phyloP scores from a whole-genome alignment of 37 sponge, comb jelly and placozoan species.

The Halichondria panicea region DNA sequence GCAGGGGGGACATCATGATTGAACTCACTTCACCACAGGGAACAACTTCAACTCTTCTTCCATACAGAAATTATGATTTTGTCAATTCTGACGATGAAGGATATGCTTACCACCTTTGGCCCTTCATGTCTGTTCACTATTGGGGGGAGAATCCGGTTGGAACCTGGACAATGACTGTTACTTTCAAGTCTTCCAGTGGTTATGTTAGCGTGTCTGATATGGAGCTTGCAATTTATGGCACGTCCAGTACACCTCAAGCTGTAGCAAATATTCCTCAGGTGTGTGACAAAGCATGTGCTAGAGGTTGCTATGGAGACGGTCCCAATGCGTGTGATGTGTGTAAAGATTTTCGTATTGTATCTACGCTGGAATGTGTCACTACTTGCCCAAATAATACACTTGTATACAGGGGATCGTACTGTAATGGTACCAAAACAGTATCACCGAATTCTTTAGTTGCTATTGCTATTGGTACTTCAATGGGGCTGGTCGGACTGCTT shows the following conservation, averaged over 20 bases:
- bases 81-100: constrained; percentile 42
- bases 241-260: constrained; percentile 28
- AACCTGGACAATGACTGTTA: constrained; percentile 55
- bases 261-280: constrained; percentile 38
- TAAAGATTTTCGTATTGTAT: constrained; percentile 2
- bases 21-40: too few species aligned
- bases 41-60: constrained; percentile 48
- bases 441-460: too few species aligned
- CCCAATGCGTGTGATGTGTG: constrained; percentile 43
- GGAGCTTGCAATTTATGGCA: constrained; percentile 50
- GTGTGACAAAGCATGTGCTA: constrained; percentile 50
- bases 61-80: constrained; percentile 55
- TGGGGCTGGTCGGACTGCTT: too few species aligned
- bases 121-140: constrained; percentile 81
- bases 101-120: constrained; percentile 76
- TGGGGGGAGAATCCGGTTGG: constrained; percentile 85
- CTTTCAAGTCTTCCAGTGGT: constrained; percentile 27
- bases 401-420: too few species aligned
- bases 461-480: too few species aligned
- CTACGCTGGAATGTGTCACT: constrained; percentile 36
- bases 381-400: constrained; percentile 44
- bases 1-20: too few species aligned
- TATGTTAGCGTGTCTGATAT: constrained; percentile 14
- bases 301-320: constrained; percentile 42
- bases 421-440: too few species aligned